Evolutionary conservation across 2,113 vertebrate genomes (phyloP), one percentile per base, ranked within the genome.

Genomic region (Neotoma lepida): DNA sequence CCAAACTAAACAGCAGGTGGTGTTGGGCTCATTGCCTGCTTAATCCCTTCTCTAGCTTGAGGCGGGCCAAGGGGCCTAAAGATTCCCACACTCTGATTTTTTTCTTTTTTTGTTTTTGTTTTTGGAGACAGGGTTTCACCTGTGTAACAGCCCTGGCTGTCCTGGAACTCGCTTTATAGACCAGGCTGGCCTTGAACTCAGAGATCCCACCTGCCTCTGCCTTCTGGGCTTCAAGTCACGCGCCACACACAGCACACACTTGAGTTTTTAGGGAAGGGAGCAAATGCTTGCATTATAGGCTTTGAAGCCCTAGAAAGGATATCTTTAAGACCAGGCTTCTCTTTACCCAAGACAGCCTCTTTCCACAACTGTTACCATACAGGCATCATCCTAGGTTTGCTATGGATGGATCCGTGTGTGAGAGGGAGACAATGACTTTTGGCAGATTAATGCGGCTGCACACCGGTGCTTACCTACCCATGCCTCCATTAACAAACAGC

Each of bases 1-100:
- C 96, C 90, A 96, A 96, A 95, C 86, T 89, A 95, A 97, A 97
- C 95, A 97, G 97, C 96, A 93, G 96, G 96, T 51, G 78, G 68
- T 9, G 6, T 76, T 78, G 90, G 95, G 96, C 94, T 58, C 0
- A 0, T 4, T 87, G 95, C 94, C 49, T 12, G 86, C 93, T 94
- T 97, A 97, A 97, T 97, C 96, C 28, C 14, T 73, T 89, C 68
- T 80, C 95, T 12, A 77, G 86, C 89, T 91, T 68, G 76, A 33
- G 87, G 93, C 91, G 84, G 70, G 71, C 64, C 24, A 56, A 58
- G 9, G 86, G 91, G 87, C 49, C 87, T 90, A 85, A 56, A 0
- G 41, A 49, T 96, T 96, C 97, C 94, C 97, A 97, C 56, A 51
- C 64, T n/a, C 35, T n/a, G 17, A 18, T 17, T 30, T 35, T 15